Conservation (phyloP, 2,888 invertebrate genomes). For the Masnerella sp. region DNA sequence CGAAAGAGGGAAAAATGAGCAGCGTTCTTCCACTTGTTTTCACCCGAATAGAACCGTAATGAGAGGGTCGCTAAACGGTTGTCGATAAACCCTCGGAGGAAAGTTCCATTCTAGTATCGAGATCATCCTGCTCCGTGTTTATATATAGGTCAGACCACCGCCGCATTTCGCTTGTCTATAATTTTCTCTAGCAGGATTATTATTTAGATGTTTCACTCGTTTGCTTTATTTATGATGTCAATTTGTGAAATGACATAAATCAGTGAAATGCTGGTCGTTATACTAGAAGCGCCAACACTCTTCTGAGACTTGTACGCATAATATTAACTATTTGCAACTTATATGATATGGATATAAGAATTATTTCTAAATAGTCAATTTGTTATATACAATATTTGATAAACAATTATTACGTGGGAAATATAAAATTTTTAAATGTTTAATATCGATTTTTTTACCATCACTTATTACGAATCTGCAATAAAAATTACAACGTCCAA, state of each 20-base stretch:
- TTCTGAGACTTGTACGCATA: too few species aligned
- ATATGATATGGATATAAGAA: too few species aligned
- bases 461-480: too few species aligned
- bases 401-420: too few species aligned
- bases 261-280: conserved; percentile 18
- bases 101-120: conserved; percentile 53
- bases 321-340: too few species aligned
- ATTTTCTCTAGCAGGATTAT: conserved; percentile 37
- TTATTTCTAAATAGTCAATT: too few species aligned
- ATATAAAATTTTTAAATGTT: too few species aligned
- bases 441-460: too few species aligned
- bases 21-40: conserved; percentile 65
- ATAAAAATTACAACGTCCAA: too few species aligned
- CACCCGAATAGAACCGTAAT: conserved; percentile 66
- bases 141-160: conserved; percentile 55
- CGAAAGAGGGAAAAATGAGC: conserved; percentile 64
- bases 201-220: conserved; percentile 42
- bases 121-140: conserved; percentile 52
- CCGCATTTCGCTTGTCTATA: conserved; percentile 44
- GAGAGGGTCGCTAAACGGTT: conserved; percentile 64
- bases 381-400: too few species aligned
- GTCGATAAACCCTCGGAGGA: conserved; percentile 61
- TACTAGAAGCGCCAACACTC: too few species aligned
- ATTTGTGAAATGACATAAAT: conserved; percentile 42
- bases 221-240: conserved; percentile 41